Base-by-base conservation (phyloP, 2,888 invertebrate species). In the Coenonympha glycerion region DNA sequence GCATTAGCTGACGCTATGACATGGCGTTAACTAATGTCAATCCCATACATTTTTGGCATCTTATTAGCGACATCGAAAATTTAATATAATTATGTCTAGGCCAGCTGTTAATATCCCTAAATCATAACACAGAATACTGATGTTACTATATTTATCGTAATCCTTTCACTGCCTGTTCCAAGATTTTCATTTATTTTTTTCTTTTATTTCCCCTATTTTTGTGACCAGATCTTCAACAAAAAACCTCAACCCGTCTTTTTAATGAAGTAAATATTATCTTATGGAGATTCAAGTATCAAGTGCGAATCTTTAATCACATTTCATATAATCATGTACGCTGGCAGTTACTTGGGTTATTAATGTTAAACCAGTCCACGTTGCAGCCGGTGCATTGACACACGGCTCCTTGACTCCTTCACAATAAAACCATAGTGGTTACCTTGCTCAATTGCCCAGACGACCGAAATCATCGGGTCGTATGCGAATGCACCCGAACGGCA, bases 401-500 rank as follows among this genome's bases (percentile, higher is more conserved):
- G 50, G 36, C 33, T 40, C 47, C 52, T 59, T 55, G 50, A 30
- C 33, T 40, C 47, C 52, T 59, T 55, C 50, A 75, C 75, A 80
- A 77, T 69, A 71, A 75, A 75, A 76, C 73, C 70, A 73, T 58
- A 67, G 67, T 60, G 62, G 64, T 65, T 72, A 69, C 68, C 71
- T 68, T 64, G 64, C 61, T 65, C 62, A 61, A 57, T 56, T 61
- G 54, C 55, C 55, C 52, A 58, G 58, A 59, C 59, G 63, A 62
- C 64, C 68, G 69, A 76, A 73, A 78, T 72, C 74, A 71, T 68
- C 70, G 71, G 73, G 70, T 72, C 68, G 67, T 68, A 71, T 64
- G 67, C 77, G 79, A 78, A 72, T 75, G 79, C 74, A 79, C 68
- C 73, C 74, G 73, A 79, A 75, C 69, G 67, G 61, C 78, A 79